A percentile compares a stretch with the other conserved stretches of the same genome.
Evolutionary conservation across 2,113 vertebrate genomes (phyloP).

Genomic region (Ameiurus melas): DNA sequence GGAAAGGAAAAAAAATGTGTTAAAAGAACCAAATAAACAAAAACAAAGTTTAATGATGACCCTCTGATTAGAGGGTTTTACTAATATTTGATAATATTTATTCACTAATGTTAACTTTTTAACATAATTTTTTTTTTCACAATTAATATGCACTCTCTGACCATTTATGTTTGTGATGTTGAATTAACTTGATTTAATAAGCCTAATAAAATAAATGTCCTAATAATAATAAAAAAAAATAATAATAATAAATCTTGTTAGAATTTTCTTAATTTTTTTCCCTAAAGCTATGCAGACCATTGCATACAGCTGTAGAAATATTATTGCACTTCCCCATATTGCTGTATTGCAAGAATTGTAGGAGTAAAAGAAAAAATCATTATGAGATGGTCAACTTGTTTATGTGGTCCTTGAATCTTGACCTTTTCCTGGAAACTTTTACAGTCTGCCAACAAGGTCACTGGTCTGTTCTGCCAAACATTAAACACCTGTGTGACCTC

Average conservation of each 20-base stretch:
- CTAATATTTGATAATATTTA: not conserved
- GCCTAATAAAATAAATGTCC: not conserved
- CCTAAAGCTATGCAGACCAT: not conserved
- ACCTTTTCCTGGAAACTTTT: slow-evolving; percentile 15
- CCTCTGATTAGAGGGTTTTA: not conserved
- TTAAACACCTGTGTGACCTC: slow-evolving; percentile 15
- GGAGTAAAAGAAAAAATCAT: slow-evolving; percentile 6
- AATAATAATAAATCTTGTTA: not conserved
- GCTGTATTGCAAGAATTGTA: slow-evolving; percentile 1
- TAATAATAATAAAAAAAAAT: not conserved
- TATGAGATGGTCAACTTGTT: slow-evolving; percentile 7
- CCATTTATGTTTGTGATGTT: not conserved
- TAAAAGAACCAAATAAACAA: not conserved
- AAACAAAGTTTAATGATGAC: not conserved
- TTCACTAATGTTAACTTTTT: not conserved
- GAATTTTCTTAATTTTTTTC: not conserved
- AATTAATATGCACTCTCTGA: not conserved
- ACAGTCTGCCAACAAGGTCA: slow-evolving; percentile 10
- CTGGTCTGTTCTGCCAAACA: not conserved
- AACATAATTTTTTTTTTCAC: not conserved
- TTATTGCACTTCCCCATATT: not conserved
- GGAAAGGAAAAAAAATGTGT: not conserved
- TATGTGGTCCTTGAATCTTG: slow-evolving; percentile 9
- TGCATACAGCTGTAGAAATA: not conserved
- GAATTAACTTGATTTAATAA: not conserved